phyloP scores from a whole-genome alignment of 1,140 invertebrate species.

The Achroia grisella region DNA sequence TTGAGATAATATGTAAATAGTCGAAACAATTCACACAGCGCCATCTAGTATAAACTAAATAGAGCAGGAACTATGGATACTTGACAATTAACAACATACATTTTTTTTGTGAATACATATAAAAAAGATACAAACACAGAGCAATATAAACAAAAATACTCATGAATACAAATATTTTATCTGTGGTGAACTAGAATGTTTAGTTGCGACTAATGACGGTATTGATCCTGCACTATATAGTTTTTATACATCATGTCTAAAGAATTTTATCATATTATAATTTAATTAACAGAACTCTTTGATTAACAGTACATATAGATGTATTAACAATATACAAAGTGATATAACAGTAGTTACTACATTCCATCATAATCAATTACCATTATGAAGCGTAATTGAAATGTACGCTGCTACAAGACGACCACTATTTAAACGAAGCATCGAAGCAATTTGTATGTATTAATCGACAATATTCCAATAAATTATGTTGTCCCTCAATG shows the following conservation, averaged over 20 bases:
- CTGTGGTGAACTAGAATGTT: too few species aligned
- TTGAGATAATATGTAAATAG: too few species aligned
- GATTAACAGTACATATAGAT: neutral
- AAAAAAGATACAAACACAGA: too few species aligned
- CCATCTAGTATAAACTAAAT: too few species aligned
- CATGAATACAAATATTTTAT: too few species aligned
- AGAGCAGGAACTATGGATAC: too few species aligned
- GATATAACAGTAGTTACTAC: constrained; percentile 3
- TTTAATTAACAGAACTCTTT: neutral
- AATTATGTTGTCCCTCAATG: neutral
- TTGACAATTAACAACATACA: too few species aligned
- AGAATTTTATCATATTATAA: neutral
- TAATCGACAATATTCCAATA: constrained; percentile 9
- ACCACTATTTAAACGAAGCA: constrained; percentile 17
- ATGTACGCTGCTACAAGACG: constrained; percentile 44
- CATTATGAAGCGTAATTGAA: constrained; percentile 58
- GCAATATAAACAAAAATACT: too few species aligned
- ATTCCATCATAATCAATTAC: constrained; percentile 39
- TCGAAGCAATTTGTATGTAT: constrained; percentile 18
- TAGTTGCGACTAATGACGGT: neutral
- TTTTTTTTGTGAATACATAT: too few species aligned
- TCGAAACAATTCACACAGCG: too few species aligned
- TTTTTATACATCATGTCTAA: neutral
- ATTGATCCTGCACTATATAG: neutral
- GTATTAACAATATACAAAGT: neutral